phyloP scores from a whole-genome alignment of 2,888 invertebrate species.

The Heliconius hortense region DNA sequence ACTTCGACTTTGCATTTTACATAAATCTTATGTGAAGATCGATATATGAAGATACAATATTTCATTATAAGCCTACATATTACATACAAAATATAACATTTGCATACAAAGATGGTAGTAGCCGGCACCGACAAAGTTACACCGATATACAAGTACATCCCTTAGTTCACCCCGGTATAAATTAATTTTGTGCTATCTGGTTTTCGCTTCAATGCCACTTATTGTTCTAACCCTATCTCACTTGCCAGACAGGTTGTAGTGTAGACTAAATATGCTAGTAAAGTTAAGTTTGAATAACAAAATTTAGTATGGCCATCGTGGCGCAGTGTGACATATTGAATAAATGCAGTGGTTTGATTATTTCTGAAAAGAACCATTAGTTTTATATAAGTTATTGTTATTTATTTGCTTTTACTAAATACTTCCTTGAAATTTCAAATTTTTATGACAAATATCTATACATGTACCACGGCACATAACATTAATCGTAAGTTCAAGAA shows the following conservation, averaged over 20 bases:
- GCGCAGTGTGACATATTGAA: not conserved
- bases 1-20: too few relatives aligned
- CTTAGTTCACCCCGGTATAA: slow-evolving; percentile 26
- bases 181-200: slow-evolving; percentile 38
- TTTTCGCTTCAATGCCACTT: slow-evolving; percentile 38
- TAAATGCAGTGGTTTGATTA: not conserved
- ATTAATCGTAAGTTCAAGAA: too few relatives aligned
- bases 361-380: too few relatives aligned
- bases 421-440: too few relatives aligned
- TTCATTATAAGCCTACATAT: too few relatives aligned
- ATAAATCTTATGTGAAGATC: too few relatives aligned
- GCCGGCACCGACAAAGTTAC: slow-evolving; percentile 6
- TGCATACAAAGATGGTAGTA: slow-evolving; percentile 3
- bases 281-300: slow-evolving; percentile 5
- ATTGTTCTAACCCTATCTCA: slow-evolving; percentile 34
- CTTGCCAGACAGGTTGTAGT: slow-evolving; percentile 31
- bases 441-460: too few relatives aligned
- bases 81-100: not conserved
- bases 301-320: not conserved
- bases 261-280: slow-evolving; percentile 44
- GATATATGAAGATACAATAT: not conserved
- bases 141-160: slow-evolving; percentile 1
- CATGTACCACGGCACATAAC: too few relatives aligned
- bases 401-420: too few relatives aligned
- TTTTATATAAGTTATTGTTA: too few relatives aligned